Percentiles rank a stretch among this genome's conserved stretches.
Conservation (phyloP, 2,888 invertebrate species). For the Urechis unicinctus region DNA sequence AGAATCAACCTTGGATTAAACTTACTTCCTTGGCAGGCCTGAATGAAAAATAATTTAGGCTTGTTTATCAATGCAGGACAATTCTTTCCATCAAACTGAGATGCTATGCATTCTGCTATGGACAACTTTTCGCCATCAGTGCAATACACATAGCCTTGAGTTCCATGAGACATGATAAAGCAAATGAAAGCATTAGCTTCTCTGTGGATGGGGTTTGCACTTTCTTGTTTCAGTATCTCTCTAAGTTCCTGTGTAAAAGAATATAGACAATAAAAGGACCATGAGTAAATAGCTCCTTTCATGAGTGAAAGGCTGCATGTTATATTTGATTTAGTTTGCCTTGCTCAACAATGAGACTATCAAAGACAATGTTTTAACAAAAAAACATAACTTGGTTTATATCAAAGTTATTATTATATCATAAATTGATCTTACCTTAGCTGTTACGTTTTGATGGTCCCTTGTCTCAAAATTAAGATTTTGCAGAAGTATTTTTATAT, state of each 20-base stretch:
- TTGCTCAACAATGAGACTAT: too few relatives aligned
- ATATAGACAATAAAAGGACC: constrained; percentile 15
- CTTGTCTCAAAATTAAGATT: constrained; percentile 35
- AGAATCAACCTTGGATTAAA: background rate
- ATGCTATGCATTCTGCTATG: constrained; percentile 25
- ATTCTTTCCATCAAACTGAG: constrained; percentile 26
- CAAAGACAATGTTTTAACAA: background rate
- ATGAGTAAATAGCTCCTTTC: too few relatives aligned
- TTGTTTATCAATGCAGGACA: constrained; percentile 18
- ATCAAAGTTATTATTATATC: background rate
- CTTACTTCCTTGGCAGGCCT: constrained; percentile 31
- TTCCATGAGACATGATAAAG: constrained; percentile 41
- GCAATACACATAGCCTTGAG: constrained; percentile 39
- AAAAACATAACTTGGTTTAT: background rate
- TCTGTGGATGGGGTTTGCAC: constrained; percentile 23
- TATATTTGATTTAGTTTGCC: too few relatives aligned
- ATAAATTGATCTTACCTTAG: constrained; percentile 25
- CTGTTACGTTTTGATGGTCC: constrained; percentile 35
- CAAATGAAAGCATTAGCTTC: constrained; percentile 28
- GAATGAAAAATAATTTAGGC: constrained; percentile 18
- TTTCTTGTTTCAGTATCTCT: constrained; percentile 30
- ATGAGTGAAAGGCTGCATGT: too few relatives aligned
- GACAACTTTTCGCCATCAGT: constrained; percentile 32
- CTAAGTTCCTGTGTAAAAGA: constrained; percentile 5
- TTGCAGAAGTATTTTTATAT: constrained; percentile 29